Percentiles rank a stretch among this genome's conserved stretches.
These are phyloP conservation scores for Drosophila falleni DNA, from an alignment of 2,888 invertebrate genomes.

Conservation along the genomic window DNA sequence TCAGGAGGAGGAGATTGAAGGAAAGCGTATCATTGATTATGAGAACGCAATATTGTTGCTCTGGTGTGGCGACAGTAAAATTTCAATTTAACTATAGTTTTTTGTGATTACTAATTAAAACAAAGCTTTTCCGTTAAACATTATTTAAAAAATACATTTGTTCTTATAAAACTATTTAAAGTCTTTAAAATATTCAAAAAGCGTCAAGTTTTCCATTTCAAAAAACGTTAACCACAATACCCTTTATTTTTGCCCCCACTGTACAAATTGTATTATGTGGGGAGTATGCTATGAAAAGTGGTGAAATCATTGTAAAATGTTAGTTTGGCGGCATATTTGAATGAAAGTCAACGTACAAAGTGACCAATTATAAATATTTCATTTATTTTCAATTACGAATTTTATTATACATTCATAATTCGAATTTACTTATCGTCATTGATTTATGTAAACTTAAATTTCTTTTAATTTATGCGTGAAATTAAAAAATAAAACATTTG, in stretches of 20 bases:
- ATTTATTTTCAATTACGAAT: constrained; percentile 68
- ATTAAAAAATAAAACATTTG: constrained; percentile 41
- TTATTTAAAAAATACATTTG: neutral
- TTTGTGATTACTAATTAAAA: neutral
- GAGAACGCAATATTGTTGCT: constrained; percentile 83
- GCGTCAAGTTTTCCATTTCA: neutral
- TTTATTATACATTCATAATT: constrained; percentile 72
- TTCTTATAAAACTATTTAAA: neutral
- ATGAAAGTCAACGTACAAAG: constrained; percentile 7
- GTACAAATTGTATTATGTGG: neutral
- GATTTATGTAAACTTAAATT: constrained; percentile 60
- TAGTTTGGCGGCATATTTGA: constrained; percentile 2
- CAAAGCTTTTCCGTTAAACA: neutral
- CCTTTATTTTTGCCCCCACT: constrained; percentile 4
- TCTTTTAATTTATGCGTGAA: constrained; percentile 58
- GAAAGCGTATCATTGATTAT: constrained; percentile 62
- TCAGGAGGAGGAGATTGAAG: neutral
- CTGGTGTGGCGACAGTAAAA: constrained; percentile 74
- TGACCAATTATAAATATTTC: constrained; percentile 73
- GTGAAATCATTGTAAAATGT: neutral
- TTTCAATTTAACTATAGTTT: neutral
- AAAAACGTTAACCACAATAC: neutral
- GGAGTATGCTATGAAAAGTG: neutral
- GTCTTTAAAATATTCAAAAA: neutral
- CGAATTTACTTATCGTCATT: constrained; percentile 63